phyloP scores from a whole-genome alignment of 2,888 invertebrate genomes.

The Cylloceria caligata region DNA sequence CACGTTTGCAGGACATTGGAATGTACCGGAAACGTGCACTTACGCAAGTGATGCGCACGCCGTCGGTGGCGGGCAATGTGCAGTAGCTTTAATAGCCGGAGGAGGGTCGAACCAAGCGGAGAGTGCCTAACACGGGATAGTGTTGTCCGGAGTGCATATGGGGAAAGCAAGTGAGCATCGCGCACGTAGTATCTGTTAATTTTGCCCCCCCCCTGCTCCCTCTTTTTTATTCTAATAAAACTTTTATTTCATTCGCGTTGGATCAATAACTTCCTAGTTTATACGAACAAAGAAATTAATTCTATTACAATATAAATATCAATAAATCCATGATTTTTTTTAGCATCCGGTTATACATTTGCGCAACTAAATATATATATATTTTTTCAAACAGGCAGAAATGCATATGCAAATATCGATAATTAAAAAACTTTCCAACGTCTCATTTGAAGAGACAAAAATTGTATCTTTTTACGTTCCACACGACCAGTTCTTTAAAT shows the following conservation, averaged over 20 bases:
- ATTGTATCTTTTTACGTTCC: not conserved
- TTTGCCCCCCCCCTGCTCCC: no score
- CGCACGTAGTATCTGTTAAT: conserved; percentile 6
- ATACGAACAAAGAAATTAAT: not conserved
- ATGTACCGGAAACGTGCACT: conserved; percentile 68
- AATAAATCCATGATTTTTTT: no score
- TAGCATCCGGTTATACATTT: no score
- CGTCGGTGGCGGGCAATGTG: conserved; percentile 62
- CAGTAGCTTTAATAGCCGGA: conserved; percentile 46
- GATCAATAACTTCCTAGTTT: conserved; percentile 4
- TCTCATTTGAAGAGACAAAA: not conserved
- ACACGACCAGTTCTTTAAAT: no score
- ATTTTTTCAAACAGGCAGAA: no score
- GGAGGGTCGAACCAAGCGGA: conserved; percentile 52
- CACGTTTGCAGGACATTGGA: conserved; percentile 66
- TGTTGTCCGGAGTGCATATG: conserved; percentile 2
- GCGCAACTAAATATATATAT: no score
- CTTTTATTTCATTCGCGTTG: not conserved
- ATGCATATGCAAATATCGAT: no score
- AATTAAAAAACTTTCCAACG: no score
- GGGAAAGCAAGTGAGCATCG: conserved; percentile 14
- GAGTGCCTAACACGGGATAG: conserved; percentile 37
- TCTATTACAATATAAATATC: no score
- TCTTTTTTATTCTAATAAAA: not conserved
- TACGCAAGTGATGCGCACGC: conserved; percentile 68